Conservation (phyloP, 2,888 invertebrate genomes). For the Macaria liturata region DNA sequence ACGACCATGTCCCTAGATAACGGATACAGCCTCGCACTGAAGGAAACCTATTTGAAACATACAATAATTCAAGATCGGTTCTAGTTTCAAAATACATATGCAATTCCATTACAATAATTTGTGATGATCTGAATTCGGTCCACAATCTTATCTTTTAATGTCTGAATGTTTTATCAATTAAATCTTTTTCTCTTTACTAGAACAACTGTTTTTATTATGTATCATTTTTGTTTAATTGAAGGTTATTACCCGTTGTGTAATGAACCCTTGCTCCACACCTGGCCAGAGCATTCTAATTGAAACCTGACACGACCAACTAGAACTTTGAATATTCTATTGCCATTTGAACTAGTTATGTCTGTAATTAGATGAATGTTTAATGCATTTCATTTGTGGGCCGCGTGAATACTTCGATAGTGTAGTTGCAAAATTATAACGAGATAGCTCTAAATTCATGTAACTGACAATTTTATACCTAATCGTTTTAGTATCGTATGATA, state of each 20-base stretch:
- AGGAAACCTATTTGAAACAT: neutral
- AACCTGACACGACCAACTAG: constrained; percentile 43
- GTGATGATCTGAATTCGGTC: too few relatives aligned
- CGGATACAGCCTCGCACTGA: constrained; percentile 28
- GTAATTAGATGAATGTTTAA: constrained; percentile 12
- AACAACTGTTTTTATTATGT: too few relatives aligned
- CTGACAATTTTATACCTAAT: too few relatives aligned
- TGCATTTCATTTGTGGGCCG: neutral
- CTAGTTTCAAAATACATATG: too few relatives aligned
- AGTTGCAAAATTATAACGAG: neutral
- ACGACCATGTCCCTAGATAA: constrained; percentile 45
- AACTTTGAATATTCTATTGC: constrained; percentile 54
- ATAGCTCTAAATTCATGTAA: neutral
- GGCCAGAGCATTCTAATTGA: constrained; percentile 45
- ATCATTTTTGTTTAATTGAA: too few relatives aligned
- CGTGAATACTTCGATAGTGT: neutral
- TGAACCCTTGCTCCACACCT: constrained; percentile 3
- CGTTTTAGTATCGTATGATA: too few relatives aligned
- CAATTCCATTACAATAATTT: too few relatives aligned
- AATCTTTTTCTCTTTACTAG: too few relatives aligned
- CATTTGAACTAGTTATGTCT: constrained; percentile 41
- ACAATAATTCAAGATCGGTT: too few relatives aligned
- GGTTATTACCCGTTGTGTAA: too few relatives aligned
- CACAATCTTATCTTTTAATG: too few relatives aligned
- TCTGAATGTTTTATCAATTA: too few relatives aligned